Evolutionary conservation across 2,113 vertebrate genomes (phyloP).

Genomic region (Galbula dea): DNA sequence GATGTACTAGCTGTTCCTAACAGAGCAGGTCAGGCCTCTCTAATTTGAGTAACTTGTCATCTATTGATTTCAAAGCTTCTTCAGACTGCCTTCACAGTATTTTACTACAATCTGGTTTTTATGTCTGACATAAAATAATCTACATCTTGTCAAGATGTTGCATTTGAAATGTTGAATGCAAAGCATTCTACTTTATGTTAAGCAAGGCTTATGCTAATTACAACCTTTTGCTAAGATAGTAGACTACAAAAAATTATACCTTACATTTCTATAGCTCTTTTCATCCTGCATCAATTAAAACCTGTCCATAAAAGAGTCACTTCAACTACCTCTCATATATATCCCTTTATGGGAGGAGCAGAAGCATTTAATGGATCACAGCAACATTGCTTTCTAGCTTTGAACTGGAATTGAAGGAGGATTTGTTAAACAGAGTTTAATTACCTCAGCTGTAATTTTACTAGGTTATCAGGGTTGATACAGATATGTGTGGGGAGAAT

Average conservation of each 20-base stretch:
- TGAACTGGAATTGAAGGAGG: neutral
- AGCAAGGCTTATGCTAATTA: constrained; percentile 59
- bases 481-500: neutral
- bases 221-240: constrained; percentile 34
- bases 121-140: constrained; percentile 55
- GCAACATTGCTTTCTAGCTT: neutral
- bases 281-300: neutral
- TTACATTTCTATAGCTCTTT: constrained; percentile 32
- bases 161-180: constrained; percentile 56
- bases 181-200: constrained; percentile 64
- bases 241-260: neutral
- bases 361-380: neutral
- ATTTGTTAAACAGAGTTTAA: neutral
- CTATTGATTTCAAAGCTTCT: constrained; percentile 60
- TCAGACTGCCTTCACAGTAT: constrained; percentile 19
- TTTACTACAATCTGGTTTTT: constrained; percentile 58
- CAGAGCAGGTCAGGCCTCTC: constrained; percentile 26
- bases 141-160: constrained; percentile 43
- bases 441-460: neutral
- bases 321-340: neutral
- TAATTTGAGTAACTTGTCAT: constrained; percentile 58
- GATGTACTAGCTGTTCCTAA: neutral
- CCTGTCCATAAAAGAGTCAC: neutral
- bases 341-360: neutral
- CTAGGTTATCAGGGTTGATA: neutral